Conservation (phyloP, 2,888 invertebrate genomes). For the Andrena marginata region DNA sequence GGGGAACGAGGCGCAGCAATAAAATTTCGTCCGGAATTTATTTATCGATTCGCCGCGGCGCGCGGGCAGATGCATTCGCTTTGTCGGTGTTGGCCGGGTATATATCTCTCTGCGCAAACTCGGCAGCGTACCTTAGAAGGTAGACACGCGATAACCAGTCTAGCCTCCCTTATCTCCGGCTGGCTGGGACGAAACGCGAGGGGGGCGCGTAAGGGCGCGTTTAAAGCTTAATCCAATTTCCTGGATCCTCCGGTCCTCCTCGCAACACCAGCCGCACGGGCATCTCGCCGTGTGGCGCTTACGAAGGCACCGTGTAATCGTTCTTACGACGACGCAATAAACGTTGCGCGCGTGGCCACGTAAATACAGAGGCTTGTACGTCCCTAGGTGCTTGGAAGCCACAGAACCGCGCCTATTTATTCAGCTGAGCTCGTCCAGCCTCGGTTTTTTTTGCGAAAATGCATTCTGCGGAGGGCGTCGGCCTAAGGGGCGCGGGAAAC, state of each 20-base stretch:
- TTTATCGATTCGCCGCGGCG: constrained; percentile 55
- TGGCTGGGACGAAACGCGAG: constrained; percentile 44
- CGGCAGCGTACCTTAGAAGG: constrained; percentile 65
- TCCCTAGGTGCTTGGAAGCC: constrained; percentile 25
- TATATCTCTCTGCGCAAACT: constrained; percentile 51
- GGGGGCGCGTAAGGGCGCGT: constrained; percentile 47
- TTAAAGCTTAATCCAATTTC: constrained; percentile 75
- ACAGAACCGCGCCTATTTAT: constrained; percentile 11
- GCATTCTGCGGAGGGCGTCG: constrained; percentile 26
- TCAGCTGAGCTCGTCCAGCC: not conserved
- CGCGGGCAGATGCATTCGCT: constrained; percentile 47
- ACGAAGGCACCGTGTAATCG: constrained; percentile 49
- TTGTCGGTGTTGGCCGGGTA: constrained; percentile 48
- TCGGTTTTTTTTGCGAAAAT: not conserved
- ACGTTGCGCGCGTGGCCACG: constrained; percentile 52
- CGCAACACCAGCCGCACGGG: too few relatives aligned
- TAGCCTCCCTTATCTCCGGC: constrained; percentile 68
- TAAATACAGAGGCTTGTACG: constrained; percentile 35
- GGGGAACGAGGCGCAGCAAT: constrained; percentile 33
- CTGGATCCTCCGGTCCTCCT: constrained; percentile 44
- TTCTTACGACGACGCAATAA: constrained; percentile 39
- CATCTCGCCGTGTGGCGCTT: constrained; percentile 33
- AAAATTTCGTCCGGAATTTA: constrained; percentile 60
- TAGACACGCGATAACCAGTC: constrained; percentile 76
- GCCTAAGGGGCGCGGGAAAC: constrained; percentile 7